Evolutionary conservation across 2,113 vertebrate species (phyloP).

Genomic region (Malurus cyaneus): DNA sequence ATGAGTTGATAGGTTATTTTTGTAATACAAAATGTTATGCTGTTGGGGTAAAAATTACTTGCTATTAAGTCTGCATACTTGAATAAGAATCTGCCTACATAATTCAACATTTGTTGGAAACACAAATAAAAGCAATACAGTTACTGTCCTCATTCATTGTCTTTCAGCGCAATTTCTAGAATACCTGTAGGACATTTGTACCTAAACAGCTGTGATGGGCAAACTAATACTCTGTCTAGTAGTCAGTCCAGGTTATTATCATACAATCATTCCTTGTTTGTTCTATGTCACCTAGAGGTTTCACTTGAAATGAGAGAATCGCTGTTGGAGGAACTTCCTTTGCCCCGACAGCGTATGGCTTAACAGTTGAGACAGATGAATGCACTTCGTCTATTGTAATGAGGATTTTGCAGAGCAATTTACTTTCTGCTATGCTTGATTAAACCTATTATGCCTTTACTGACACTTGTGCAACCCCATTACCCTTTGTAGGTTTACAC

Average conservation of each 20-base stretch:
- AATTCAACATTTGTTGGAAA: neutral
- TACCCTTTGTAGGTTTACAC: slow-evolving; percentile 48
- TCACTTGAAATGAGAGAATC: slow-evolving; percentile 18
- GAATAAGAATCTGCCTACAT: neutral
- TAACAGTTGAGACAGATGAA: slow-evolving; percentile 46
- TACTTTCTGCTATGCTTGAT: slow-evolving; percentile 62
- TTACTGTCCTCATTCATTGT: neutral
- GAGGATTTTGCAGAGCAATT: slow-evolving; percentile 58
- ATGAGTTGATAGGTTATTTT: neutral
- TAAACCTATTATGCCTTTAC: slow-evolving; percentile 54
- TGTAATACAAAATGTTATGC: neutral
- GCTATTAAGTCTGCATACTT: neutral
- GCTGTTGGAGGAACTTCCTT: neutral
- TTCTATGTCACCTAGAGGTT: slow-evolving; percentile 18
- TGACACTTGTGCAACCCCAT: slow-evolving; percentile 60
- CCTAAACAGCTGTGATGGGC: neutral
- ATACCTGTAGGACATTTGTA: neutral
- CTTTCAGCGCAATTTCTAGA: neutral
- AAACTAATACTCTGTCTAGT: neutral
- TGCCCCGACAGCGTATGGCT: neutral
- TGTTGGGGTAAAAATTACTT: neutral
- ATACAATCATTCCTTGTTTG: slow-evolving; percentile 8
- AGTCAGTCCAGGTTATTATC: slow-evolving; percentile 2
- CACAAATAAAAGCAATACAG: neutral
- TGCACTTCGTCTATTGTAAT: slow-evolving; percentile 45